Conservation (phyloP, 2,113 vertebrate genomes). For the Gymnorhina tibicen region DNA sequence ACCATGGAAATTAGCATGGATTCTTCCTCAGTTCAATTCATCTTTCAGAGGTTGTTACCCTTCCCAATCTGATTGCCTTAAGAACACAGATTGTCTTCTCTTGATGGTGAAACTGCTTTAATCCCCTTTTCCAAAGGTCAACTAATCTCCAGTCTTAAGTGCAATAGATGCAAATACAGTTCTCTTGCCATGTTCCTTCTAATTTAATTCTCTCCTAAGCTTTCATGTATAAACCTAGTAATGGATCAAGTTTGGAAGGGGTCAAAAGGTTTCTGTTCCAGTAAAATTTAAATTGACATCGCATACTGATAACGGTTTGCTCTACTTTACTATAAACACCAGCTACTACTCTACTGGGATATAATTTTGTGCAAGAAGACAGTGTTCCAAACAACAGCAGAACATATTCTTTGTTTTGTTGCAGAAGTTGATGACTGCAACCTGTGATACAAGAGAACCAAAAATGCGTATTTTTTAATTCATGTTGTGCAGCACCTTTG, state of each 20-base stretch:
- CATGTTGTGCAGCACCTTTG: not conserved
- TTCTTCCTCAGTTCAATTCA: slow-evolving; percentile 47
- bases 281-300: slow-evolving; percentile 69
- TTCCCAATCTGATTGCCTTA: slow-evolving; percentile 57
- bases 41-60: slow-evolving; percentile 59
- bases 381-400: not conserved
- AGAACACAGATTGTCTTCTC: slow-evolving; percentile 63
- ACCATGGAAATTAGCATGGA: slow-evolving; percentile 47
- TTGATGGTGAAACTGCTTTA: slow-evolving; percentile 67
- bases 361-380: not conserved
- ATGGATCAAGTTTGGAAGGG: slow-evolving; percentile 68
- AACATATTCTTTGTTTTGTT: not conserved
- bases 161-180: slow-evolving; percentile 70
- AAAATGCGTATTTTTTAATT: not conserved
- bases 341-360: slow-evolving; percentile 5
- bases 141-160: slow-evolving; percentile 73
- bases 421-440: slow-evolving; percentile 9
- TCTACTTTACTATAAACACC: slow-evolving; percentile 43
- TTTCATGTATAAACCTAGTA: slow-evolving; percentile 66
- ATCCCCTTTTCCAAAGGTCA: slow-evolving; percentile 66
- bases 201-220: slow-evolving; percentile 72
- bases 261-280: slow-evolving; percentile 67
- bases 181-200: slow-evolving; percentile 60
- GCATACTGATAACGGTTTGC: slow-evolving; percentile 53
- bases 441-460: not conserved